Evolutionary conservation across 2,113 vertebrate species (phyloP).

Genomic region (Syngnathus scovelli): DNA sequence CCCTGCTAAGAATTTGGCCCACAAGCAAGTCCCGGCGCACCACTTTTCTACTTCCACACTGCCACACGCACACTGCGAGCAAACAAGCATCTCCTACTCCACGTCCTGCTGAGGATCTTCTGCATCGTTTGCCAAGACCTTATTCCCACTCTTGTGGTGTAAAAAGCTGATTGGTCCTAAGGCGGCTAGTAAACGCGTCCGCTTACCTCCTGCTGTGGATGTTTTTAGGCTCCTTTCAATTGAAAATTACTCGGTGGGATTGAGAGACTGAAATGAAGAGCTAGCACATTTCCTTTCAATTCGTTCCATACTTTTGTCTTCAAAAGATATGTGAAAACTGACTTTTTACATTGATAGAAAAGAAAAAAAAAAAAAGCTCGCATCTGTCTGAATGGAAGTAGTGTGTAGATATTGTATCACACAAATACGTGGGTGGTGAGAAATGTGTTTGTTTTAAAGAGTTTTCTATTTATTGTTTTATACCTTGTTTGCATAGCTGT

Average conservation of each 20-base stretch:
- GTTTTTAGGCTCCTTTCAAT: not conserved
- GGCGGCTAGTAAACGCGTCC: not conserved
- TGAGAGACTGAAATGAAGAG: not conserved
- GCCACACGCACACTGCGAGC: not conserved
- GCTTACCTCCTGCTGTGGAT: not conserved
- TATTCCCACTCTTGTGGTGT: not conserved
- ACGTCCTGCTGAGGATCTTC: not conserved
- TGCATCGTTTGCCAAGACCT: not conserved
- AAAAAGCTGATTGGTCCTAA: not conserved
- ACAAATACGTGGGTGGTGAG: not conserved
- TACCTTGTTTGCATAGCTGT: slow-evolving; percentile 61
- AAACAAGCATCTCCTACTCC: not conserved
- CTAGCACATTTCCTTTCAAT: not conserved
- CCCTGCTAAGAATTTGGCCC: slow-evolving; percentile 65
- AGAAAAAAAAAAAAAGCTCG: not conserved
- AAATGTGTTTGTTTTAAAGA: slow-evolving; percentile 44
- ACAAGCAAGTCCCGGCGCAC: slow-evolving; percentile 55
- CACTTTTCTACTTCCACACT: slow-evolving; percentile 27
- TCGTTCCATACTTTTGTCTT: not conserved
- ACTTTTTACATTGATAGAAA: not conserved
- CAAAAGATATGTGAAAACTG: not conserved
- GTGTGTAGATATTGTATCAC: slow-evolving; percentile 24
- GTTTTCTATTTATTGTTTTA: slow-evolving; percentile 68
- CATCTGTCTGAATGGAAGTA: not conserved
- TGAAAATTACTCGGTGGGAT: not conserved